Conservation (phyloP, 2,888 invertebrate species). For the Antheraea yamamai region DNA sequence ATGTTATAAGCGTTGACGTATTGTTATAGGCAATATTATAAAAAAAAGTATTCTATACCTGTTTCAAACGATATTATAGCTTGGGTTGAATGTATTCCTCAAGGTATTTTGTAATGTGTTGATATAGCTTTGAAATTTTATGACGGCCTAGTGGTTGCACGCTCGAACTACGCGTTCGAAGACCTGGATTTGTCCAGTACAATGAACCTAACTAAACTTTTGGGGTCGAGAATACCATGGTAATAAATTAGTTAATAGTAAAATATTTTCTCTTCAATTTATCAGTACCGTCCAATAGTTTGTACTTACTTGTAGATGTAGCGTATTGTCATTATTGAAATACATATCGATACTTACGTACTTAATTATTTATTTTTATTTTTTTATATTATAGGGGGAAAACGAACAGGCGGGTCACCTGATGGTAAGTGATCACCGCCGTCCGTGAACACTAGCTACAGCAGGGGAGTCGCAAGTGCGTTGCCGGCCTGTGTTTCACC, state of each 20-base stretch:
- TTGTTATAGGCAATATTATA: slow-evolving; percentile 40
- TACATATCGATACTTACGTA: too few relatives aligned
- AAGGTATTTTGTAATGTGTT: not conserved
- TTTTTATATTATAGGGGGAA: too few relatives aligned
- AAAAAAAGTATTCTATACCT: slow-evolving; percentile 39
- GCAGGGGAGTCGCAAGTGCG: too few relatives aligned
- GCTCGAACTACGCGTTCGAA: not conserved
- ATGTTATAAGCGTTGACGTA: slow-evolving; percentile 46
- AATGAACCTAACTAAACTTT: not conserved
- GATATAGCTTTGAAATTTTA: not conserved
- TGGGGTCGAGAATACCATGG: not conserved
- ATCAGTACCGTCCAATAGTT: too few relatives aligned
- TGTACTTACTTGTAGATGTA: too few relatives aligned
- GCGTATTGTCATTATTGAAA: too few relatives aligned
- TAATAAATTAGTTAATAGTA: not conserved
- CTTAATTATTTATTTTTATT: too few relatives aligned
- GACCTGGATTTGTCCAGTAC: not conserved
- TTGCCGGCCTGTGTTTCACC: too few relatives aligned
- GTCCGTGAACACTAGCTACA: too few relatives aligned
- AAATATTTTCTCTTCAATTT: not conserved
- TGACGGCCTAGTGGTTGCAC: not conserved
- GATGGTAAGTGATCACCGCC: too few relatives aligned
- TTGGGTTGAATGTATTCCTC: slow-evolving; percentile 1
- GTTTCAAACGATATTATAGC: slow-evolving; percentile 28
- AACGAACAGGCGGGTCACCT: too few relatives aligned